Evolutionary conservation across 2,888 invertebrate species (phyloP).

Genomic region (Eristalinus sepulchralis): DNA sequence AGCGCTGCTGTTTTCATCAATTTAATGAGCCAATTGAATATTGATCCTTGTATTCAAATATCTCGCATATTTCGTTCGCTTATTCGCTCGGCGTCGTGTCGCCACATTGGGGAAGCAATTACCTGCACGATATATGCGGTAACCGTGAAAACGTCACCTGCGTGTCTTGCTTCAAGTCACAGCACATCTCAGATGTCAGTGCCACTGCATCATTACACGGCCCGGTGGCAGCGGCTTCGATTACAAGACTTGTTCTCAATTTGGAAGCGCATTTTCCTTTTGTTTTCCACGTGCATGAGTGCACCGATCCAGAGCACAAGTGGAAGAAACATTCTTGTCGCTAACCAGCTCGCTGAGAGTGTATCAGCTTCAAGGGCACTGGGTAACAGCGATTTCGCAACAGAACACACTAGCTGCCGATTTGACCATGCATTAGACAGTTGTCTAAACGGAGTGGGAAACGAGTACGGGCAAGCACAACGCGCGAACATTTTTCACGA

Average conservation of each 20-base stretch:
- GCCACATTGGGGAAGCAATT: background rate
- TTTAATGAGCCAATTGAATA: slow-evolving; percentile 64
- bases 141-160: slow-evolving; percentile 61
- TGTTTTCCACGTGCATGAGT: background rate
- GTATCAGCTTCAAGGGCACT: slow-evolving; percentile 63
- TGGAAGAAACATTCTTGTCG: slow-evolving; percentile 38
- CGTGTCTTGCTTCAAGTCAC: slow-evolving; percentile 33
- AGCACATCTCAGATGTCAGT: slow-evolving; percentile 53
- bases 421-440: slow-evolving; percentile 60
- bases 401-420: slow-evolving; percentile 10
- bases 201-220: slow-evolving; percentile 52
- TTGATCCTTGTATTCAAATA: slow-evolving; percentile 70
- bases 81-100: slow-evolving; percentile 6
- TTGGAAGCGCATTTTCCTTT: slow-evolving; percentile 17
- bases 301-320: slow-evolving; percentile 31
- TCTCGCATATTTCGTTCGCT: slow-evolving; percentile 38
- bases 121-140: slow-evolving; percentile 22
- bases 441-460: slow-evolving; percentile 18
- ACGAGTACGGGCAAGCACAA: slow-evolving; percentile 30
- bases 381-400: slow-evolving; percentile 48
- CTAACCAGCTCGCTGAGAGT: slow-evolving; percentile 21
- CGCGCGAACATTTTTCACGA: slow-evolving; percentile 49
- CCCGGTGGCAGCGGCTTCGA: slow-evolving; percentile 37
- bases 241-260: slow-evolving; percentile 39
- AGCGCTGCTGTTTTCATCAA: slow-evolving; percentile 9